These are phyloP conservation scores for Eupeodes luniger DNA, from an alignment of 2,888 invertebrate genomes.

Conservation along the genomic window DNA sequence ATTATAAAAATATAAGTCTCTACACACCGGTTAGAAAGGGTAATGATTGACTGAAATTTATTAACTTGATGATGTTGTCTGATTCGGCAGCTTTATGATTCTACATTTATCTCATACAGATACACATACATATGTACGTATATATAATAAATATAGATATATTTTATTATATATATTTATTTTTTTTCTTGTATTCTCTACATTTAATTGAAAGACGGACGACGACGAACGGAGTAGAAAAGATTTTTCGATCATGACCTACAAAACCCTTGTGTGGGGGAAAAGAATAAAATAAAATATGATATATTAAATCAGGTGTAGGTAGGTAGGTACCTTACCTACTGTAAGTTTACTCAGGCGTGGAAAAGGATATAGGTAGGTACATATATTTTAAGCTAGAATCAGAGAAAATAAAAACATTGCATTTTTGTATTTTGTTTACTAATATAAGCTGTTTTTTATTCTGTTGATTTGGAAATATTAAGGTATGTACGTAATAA, in stretches of 20 bases:
- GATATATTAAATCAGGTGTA: neutral
- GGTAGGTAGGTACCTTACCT: too few species aligned
- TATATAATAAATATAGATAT: slow-evolving; percentile 11
- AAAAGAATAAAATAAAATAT: neutral
- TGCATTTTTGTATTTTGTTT: too few species aligned
- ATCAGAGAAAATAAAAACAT: too few species aligned
- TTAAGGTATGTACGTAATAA: too few species aligned
- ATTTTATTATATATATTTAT: slow-evolving; percentile 24
- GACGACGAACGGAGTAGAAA: neutral
- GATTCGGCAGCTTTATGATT: slow-evolving; percentile 57
- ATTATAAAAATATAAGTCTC: slow-evolving; percentile 22
- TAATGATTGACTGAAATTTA: slow-evolving; percentile 68
- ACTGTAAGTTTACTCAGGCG: too few species aligned
- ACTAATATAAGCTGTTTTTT: too few species aligned
- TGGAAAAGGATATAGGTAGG: too few species aligned
- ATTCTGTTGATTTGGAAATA: too few species aligned
- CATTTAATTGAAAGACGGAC: neutral
- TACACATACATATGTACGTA: neutral
- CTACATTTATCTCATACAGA: slow-evolving; percentile 41
- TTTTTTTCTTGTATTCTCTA: slow-evolving; percentile 1
- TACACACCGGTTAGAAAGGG: slow-evolving; percentile 55
- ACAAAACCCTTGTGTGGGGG: slow-evolving; percentile 30
- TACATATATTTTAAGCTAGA: too few species aligned
- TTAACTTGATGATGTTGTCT: slow-evolving; percentile 60
- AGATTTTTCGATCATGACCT: slow-evolving; percentile 57